Evolutionary conservation across 2,113 vertebrate species (phyloP).

Genomic region (Pitta sordida): DNA sequence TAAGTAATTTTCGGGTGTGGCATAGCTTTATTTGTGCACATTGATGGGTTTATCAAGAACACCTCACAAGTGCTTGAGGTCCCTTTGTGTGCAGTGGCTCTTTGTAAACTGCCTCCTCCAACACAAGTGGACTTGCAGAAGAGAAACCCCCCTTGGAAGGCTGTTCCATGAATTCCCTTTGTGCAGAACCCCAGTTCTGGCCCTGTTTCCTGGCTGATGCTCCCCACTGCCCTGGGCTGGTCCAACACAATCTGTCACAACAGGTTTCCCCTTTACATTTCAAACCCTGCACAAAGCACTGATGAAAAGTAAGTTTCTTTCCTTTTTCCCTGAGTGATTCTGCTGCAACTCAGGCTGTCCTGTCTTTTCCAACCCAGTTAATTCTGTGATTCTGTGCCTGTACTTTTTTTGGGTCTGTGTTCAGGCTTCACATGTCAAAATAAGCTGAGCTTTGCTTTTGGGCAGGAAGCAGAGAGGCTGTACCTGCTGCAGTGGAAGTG

Average conservation of each 20-base stretch:
- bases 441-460: neutral
- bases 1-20: neutral
- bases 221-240: neutral
- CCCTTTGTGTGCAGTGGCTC: neutral
- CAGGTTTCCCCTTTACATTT: neutral
- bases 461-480: neutral
- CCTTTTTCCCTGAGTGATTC: neutral
- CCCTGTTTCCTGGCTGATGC: neutral
- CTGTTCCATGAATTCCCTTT: neutral
- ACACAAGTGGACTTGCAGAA: fast-evolving
- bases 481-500: neutral
- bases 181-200: fast-evolving
- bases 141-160: neutral
- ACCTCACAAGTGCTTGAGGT: neutral
- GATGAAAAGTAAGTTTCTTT: neutral
- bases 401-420: neutral
- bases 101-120: neutral
- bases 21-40: neutral
- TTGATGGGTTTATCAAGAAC: neutral
- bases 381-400: too few relatives aligned
- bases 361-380: too few relatives aligned
- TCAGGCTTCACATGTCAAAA: neutral
- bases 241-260: neutral
- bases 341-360: neutral
- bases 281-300: neutral